Evolutionary conservation across 1,140 invertebrate species (phyloP).

Genomic region (Lordiphosa mommai): DNA sequence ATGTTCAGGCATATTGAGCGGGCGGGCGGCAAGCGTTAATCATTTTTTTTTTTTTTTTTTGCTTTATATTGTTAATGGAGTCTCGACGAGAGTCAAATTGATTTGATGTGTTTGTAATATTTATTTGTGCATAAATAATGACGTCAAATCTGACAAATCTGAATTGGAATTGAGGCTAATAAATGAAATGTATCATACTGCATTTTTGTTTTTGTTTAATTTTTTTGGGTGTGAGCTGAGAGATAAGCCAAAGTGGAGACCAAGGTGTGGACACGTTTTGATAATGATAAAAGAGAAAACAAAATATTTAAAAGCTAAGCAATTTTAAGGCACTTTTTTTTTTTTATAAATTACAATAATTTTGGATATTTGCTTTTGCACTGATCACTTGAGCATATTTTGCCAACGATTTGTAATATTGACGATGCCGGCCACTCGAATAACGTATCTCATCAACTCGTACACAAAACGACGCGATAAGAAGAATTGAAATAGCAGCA

Average conservation of each 20-base stretch:
- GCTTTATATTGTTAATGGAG: conserved; percentile 45
- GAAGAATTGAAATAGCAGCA: conserved; percentile 23
- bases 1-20: conserved; percentile 13
- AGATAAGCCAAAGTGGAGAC: conserved; percentile 29
- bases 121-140: conserved; percentile 67
- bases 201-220: conserved; percentile 18
- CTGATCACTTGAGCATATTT: no score
- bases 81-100: conserved; percentile 33
- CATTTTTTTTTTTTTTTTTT: conserved; percentile 12
- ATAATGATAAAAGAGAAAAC: conserved; percentile 41
- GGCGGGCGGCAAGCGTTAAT: conserved; percentile 21
- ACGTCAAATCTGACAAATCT: conserved; percentile 56
- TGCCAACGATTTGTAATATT: no score
- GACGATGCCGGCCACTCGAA: no score
- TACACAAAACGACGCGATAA: conserved; percentile 12
- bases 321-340: conserved; percentile 1
- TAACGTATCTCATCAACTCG: no score
- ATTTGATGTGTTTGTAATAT: conserved; percentile 48
- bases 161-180: neutral
- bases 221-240: conserved; percentile 27
- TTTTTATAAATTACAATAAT: neutral
- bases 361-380: no score
- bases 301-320: conserved; percentile 8
- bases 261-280: conserved; percentile 26
- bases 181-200: conserved; percentile 4